These are phyloP conservation scores for Ctena decussata DNA, from an alignment of 2,888 invertebrate genomes.

Conservation along the genomic window DNA sequence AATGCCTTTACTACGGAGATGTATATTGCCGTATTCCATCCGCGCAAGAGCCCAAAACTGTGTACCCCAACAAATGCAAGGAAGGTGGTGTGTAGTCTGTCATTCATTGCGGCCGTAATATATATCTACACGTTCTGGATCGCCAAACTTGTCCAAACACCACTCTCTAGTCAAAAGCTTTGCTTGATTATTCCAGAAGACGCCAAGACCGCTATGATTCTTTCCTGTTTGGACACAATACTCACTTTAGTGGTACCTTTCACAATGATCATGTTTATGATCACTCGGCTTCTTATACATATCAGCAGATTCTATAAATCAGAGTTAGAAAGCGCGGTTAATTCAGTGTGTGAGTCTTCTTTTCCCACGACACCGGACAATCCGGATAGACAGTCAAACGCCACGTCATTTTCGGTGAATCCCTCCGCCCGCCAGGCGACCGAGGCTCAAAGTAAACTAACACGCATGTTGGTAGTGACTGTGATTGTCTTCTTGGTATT, in stretches of 20 bases:
- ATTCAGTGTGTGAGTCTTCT: constrained; percentile 29
- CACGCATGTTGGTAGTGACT: constrained; percentile 94
- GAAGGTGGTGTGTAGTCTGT: constrained; percentile 58
- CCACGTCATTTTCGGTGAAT: neutral
- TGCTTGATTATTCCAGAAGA: constrained; percentile 62
- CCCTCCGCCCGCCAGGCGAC: constrained; percentile 48
- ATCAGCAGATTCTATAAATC: constrained; percentile 87
- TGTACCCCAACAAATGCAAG: constrained; percentile 64
- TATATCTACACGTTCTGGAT: constrained; percentile 74
- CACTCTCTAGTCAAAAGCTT: constrained; percentile 29
- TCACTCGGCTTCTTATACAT: constrained; percentile 91
- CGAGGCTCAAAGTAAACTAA: constrained; percentile 87
- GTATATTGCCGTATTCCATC: constrained; percentile 74
- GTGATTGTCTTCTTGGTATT: constrained; percentile 93
- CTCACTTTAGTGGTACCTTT: constrained; percentile 92
- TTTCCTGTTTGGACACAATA: constrained; percentile 89
- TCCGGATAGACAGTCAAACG: neutral
- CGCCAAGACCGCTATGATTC: constrained; percentile 57
- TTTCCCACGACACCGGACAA: constrained; percentile 20
- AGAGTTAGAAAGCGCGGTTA: constrained; percentile 40
- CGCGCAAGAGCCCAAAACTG: constrained; percentile 59
- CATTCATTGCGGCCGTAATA: constrained; percentile 58
- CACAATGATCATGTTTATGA: constrained; percentile 91
- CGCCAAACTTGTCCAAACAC: constrained; percentile 52
- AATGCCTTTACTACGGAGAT: constrained; percentile 77